Evolutionary conservation across 2,113 vertebrate species (phyloP).

Genomic region (Campylorhamphus procurvoides): DNA sequence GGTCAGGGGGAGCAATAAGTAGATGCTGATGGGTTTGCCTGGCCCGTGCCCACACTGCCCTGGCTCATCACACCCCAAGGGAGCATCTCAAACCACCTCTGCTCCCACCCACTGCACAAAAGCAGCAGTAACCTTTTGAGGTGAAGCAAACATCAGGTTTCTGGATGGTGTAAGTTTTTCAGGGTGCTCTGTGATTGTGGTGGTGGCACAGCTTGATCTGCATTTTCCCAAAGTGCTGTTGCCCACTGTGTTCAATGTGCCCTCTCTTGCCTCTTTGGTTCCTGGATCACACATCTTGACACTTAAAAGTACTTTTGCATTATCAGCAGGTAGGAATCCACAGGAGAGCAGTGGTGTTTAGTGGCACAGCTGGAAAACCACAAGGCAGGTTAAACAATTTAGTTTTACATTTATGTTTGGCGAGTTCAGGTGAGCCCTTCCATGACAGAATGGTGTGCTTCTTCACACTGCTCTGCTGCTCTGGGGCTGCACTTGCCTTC

Average conservation of each 20-base stretch:
- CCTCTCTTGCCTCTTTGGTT: neutral
- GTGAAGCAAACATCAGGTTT: neutral
- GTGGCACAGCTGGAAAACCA: neutral
- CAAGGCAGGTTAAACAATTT: neutral
- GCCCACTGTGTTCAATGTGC: neutral
- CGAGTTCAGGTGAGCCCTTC: neutral
- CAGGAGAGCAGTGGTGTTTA: neutral
- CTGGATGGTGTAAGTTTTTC: neutral
- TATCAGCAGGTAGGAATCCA: neutral
- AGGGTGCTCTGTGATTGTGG: fast-evolving
- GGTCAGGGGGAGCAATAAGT: neutral
- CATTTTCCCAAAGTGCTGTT: neutral
- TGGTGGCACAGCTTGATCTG: neutral
- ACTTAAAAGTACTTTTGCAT: neutral
- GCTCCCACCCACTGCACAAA: fast-evolving
- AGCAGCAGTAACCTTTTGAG: neutral
- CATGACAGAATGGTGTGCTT: neutral
- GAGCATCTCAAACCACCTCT: neutral
- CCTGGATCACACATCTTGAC: neutral
- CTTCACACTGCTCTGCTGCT: neutral
- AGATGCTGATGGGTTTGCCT: neutral
- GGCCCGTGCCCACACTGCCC: too few species aligned
- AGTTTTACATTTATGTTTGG: neutral
- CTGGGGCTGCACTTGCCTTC: neutral
- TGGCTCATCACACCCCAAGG: neutral